phyloP scores from a whole-genome alignment of 2,888 invertebrate genomes.

The Sesia bembeciformis region DNA sequence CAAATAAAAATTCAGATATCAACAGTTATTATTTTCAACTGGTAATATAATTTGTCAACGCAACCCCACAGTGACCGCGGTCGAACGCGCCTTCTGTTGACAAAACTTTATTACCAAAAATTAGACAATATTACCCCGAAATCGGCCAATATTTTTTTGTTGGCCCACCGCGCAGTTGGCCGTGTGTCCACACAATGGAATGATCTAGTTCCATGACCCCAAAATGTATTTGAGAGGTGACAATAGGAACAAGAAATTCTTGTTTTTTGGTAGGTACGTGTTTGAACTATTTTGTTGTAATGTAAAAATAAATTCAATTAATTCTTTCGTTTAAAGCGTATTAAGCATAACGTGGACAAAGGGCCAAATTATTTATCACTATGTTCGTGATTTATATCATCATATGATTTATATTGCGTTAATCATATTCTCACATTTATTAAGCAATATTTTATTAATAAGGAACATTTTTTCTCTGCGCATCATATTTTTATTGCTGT shows the following conservation, averaged over 20 bases:
- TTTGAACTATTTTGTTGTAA: background rate
- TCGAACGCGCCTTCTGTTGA: constrained; percentile 62
- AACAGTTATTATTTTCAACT: constrained; percentile 15
- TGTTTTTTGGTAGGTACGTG: constrained; percentile 27
- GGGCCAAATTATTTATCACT: too few relatives aligned
- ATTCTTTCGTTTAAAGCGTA: background rate
- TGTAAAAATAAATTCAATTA: background rate
- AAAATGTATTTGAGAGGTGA: constrained; percentile 34
- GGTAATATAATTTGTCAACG: constrained; percentile 61
- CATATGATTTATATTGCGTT: too few relatives aligned
- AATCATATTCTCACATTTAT: too few relatives aligned
- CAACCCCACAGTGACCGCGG: constrained; percentile 43
- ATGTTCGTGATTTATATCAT: too few relatives aligned
- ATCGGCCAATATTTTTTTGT: constrained; percentile 54
- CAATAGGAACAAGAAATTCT: constrained; percentile 56
- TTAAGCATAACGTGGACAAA: background rate
- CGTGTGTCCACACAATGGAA: constrained; percentile 30
- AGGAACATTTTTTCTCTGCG: too few relatives aligned
- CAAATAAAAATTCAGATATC: background rate
- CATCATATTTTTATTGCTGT: too few relatives aligned
- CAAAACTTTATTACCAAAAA: constrained; percentile 73
- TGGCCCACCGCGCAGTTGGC: constrained; percentile 46
- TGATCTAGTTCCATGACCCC: constrained; percentile 68
- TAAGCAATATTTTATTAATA: too few relatives aligned
- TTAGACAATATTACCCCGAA: constrained; percentile 66